Conservation (phyloP, 1,140 invertebrate species). For the Planococcus citri region DNA sequence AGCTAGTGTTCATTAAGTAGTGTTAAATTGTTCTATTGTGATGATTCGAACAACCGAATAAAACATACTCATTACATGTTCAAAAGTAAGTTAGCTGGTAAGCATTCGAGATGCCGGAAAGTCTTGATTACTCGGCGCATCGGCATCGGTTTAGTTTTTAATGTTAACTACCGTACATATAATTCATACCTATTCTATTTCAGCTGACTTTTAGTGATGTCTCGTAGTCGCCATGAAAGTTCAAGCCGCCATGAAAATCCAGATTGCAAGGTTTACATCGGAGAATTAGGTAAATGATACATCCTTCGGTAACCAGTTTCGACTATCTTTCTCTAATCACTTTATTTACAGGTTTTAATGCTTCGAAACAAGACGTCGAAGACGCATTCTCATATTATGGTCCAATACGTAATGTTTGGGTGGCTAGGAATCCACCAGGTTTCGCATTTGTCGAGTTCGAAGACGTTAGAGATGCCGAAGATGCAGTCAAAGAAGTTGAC, state of each 20-base stretch:
- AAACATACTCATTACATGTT: no score
- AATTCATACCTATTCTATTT: neutral
- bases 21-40: no score
- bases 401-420: constrained; percentile 84
- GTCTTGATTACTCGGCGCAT: no score
- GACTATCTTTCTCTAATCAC: neutral
- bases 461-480: constrained; percentile 76
- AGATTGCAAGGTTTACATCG: constrained; percentile 94
- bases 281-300: constrained; percentile 61
- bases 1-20: no score
- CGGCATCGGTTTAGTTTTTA: no score
- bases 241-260: constrained; percentile 54
- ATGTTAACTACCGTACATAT: neutral
- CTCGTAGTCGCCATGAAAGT: constrained; percentile 23
- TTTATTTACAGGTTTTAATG: constrained; percentile 41
- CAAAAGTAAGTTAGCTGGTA: no score
- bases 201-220: neutral
- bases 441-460: constrained; percentile 97
- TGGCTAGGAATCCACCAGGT: constrained; percentile 80
- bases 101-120: no score
- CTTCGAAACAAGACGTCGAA: constrained; percentile 81
- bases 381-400: constrained; percentile 93
- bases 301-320: neutral
- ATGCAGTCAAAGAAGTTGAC: constrained; percentile 68
- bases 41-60: no score